A percentile compares a stretch with the other conserved stretches of the same genome.
Conservation (phyloP, 2,113 vertebrate species). For the Erythrocercus mccallii region DNA sequence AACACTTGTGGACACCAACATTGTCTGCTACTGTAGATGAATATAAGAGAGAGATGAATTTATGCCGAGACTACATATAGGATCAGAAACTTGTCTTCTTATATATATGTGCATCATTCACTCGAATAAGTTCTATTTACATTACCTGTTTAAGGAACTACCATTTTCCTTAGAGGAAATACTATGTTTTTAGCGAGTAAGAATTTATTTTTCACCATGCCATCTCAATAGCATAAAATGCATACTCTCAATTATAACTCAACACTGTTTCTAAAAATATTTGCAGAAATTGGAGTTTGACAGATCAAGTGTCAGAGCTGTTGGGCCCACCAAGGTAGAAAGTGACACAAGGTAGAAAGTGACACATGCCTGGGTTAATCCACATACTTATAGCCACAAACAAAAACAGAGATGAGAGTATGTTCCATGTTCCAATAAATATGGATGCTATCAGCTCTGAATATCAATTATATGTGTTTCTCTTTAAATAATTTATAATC, state of each 20-base stretch:
- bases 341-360: neutral
- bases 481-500: slow-evolving; percentile 25
- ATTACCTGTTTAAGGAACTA: neutral
- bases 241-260: neutral
- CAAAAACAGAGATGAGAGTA: neutral
- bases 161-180: neutral
- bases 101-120: accelerated
- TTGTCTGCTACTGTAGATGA: neutral
- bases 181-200: neutral
- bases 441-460: neutral
- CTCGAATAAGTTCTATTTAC: neutral
- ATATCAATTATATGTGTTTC: neutral
- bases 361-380: neutral
- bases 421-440: neutral
- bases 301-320: neutral
- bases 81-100: neutral
- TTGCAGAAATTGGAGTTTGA: neutral
- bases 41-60: neutral
- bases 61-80: neutral
- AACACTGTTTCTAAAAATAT: neutral
- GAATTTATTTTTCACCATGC: neutral
- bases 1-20: neutral
- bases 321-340: neutral
- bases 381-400: neutral
- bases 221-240: neutral